Conservation (phyloP, 1,140 invertebrate genomes). For the Pemphigus obesinymphae region DNA sequence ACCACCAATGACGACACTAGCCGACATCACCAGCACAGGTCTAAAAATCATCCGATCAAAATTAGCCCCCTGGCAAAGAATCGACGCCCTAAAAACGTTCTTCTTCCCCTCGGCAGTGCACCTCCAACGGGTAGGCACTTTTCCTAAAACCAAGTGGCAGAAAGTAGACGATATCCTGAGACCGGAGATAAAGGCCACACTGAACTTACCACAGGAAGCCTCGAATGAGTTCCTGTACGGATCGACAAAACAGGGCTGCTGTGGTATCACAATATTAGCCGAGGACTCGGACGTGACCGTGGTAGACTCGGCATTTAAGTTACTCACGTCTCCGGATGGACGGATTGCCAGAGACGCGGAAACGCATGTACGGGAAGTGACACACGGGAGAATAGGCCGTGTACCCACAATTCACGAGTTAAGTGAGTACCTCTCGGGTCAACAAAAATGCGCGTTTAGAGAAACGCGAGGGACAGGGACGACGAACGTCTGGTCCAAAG, state of each 20-base stretch:
- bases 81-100: background rate
- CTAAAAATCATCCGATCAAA: background rate
- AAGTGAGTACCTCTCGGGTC: background rate
- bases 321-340: accelerated
- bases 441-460: background rate
- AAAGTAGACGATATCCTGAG: accelerated
- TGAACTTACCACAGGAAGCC: background rate
- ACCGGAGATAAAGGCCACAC: background rate
- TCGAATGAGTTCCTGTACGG: background rate
- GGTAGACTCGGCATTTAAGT: background rate
- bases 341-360: accelerated
- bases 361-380: background rate
- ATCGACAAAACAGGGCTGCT: accelerated
- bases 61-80: background rate
- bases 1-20: accelerated
- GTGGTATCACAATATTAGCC: accelerated
- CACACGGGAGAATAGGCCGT: background rate
- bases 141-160: accelerated
- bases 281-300: background rate
- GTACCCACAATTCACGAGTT: no score
- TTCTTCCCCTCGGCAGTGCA: background rate
- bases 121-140: background rate
- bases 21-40: accelerated
- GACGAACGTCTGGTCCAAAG: background rate
- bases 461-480: background rate